Base-by-base conservation (phyloP, 2,888 invertebrate genomes). In the Diaperis boleti region DNA sequence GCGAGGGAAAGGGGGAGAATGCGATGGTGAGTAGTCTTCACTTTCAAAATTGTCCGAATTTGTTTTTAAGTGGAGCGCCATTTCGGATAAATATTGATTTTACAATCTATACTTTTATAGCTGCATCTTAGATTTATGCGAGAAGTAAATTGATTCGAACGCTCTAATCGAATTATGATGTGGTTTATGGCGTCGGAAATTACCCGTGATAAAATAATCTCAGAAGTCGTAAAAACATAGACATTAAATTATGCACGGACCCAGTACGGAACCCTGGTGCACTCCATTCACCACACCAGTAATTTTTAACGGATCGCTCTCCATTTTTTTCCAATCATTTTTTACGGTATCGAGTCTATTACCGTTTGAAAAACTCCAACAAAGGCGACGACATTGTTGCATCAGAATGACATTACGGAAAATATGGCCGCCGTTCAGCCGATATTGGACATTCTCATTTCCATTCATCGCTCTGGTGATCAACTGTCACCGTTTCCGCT, bases 1-100 rank as follows among this genome's bases (percentile, higher is more conserved):
- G 41, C 83, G 92, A 62, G 89, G 90, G 44, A 88, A 87, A 73
- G 87, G 87, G n/a, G 87, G 85, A 6, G 89, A 74, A 82, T 85
- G 79, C 61, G 86, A 87, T 68, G 85, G 87, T 85, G 77, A 84
- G 82, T 76, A 39, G n/a, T n/a, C n/a, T n/a, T n/a, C n/a, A n/a
- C n/a, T n/a, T n/a, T n/a, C n/a, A n/a, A n/a, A n/a, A n/a, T n/a
- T n/a, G n/a, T n/a, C n/a, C n/a, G n/a, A n/a, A n/a, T n/a, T n/a
- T n/a, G n/a, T n/a, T n/a, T n/a, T n/a, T n/a, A n/a, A n/a, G n/a
- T n/a, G n/a, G n/a, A n/a, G n/a, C n/a, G n/a, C n/a, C n/a, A n/a
- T n/a, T n/a, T n/a, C n/a, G n/a, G n/a, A n/a, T n/a, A n/a, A n/a
- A n/a, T n/a, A n/a, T n/a, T n/a, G n/a, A n/a, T n/a, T n/a, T n/a